Conservation (phyloP, 2,113 vertebrate species). For the Micronycteris hirsuta region DNA sequence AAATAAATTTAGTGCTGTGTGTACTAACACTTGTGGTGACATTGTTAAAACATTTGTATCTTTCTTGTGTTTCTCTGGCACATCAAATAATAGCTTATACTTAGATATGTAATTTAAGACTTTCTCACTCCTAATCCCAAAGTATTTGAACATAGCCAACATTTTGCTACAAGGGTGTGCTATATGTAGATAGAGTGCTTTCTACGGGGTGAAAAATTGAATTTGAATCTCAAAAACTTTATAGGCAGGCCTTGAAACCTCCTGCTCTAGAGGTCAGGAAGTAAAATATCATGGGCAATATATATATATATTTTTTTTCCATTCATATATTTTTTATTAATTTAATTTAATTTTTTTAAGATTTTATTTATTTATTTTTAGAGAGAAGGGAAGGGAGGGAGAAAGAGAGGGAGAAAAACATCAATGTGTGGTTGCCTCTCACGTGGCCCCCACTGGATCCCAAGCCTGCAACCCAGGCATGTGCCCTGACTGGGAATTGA, state of each 20-base stretch:
- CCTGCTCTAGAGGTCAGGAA: constrained; percentile 33
- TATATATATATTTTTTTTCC: too few species aligned
- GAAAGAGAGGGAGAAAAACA: too few species aligned
- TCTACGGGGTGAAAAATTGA: constrained; percentile 33
- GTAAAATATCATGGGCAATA: constrained; percentile 27
- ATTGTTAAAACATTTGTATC: constrained; percentile 19
- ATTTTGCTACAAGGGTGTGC: constrained; percentile 30
- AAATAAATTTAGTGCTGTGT: not conserved
- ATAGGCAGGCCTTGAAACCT: not conserved
- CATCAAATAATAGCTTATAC: not conserved
- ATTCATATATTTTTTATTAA: too few species aligned
- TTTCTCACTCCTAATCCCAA: constrained; percentile 24
- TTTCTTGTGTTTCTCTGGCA: constrained; percentile 22
- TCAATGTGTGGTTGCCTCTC: too few species aligned
- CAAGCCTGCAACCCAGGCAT: too few species aligned
- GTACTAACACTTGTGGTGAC: not conserved
- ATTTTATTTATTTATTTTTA: too few species aligned
- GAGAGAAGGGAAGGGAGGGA: too few species aligned
- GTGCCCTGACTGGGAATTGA: too few species aligned
- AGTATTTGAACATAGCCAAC: constrained; percentile 18
- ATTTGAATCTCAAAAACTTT: constrained; percentile 28
- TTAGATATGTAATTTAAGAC: constrained; percentile 49
- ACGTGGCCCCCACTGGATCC: too few species aligned
- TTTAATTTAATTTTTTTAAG: too few species aligned
- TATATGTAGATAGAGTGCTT: not conserved